phyloP scores from a whole-genome alignment of 2,797 vertebrate species.

The Perodicticus potto region DNA sequence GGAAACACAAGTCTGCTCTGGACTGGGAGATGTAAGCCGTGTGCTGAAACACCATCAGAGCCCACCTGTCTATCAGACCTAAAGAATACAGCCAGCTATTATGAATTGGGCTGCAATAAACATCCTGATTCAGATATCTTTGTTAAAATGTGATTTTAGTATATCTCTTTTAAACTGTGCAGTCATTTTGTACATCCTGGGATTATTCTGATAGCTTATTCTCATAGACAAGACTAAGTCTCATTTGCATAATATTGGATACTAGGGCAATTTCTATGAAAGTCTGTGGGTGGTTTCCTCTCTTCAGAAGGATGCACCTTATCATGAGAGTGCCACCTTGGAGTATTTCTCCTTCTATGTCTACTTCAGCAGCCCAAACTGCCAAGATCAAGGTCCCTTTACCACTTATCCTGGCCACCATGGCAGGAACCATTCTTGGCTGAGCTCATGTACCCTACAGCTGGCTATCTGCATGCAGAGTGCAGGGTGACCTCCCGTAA shows the following conservation, averaged over 20 bases:
- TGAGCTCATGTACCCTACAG: rapidly evolving
- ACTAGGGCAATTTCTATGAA: background rate
- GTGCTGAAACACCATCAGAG: background rate
- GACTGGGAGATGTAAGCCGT: background rate
- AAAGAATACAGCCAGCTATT: background rate
- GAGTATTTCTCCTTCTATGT: background rate
- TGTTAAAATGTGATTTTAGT: too few species aligned
- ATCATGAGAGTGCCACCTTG: too few species aligned
- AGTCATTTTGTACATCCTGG: background rate
- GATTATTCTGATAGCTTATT: background rate
- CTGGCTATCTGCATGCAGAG: background rate
- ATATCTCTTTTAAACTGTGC: background rate
- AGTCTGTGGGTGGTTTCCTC: too few species aligned
- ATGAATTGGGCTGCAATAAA: too few species aligned
- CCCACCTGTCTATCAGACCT: background rate
- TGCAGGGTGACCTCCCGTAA: background rate
- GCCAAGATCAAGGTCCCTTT: background rate
- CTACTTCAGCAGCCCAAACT: background rate
- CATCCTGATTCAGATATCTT: too few species aligned
- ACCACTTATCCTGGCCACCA: background rate
- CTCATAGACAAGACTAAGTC: background rate
- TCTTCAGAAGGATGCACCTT: background rate
- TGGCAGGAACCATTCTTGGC: background rate
- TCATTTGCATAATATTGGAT: background rate
- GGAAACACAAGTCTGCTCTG: background rate